Base-by-base conservation (phyloP, 2,113 vertebrate genomes). In the Festucalex cinctus region DNA sequence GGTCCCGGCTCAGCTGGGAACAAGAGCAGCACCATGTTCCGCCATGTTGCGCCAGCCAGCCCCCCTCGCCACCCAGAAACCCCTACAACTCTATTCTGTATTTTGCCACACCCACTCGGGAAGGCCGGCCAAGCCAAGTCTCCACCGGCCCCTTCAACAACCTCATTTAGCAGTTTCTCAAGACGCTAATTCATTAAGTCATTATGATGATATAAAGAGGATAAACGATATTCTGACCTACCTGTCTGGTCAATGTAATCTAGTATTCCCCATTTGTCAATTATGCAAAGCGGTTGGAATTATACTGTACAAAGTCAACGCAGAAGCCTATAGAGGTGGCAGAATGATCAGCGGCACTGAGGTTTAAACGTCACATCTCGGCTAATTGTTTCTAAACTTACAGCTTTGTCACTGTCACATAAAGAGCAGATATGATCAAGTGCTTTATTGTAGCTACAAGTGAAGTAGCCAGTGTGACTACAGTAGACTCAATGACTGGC, bases 1-100 rank as follows among this genome's bases (percentile, higher is more conserved):
- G 87, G 88, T 88, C 83, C 77, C 79, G 82, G 76, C 77, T 79
- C 71, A 48, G 84, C 81, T 86, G 86, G 86, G 84, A 86, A 83
- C 78, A 78, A 66, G 64, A 86, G 77, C 82, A 83, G 67, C 68
- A 17, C 70, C 28, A 9, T 46, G 61, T 65, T 76, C 65, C 73
- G 65, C 72, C 51, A 12, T 35, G 70, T 51, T 62, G 60, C 79
- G 80, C 80, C 85, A 82, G 73, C 13, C 9, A 64, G 49, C 20
- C 71, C 70, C 53, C 43, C 39, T 63, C 28, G n/a, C 36, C 37
- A 68, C 71, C 65, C 56, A 3, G 60, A 64, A 66, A 54, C 57
- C 61, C 28, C 70, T 70, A 80, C 77, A 79, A 76, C 80, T 81
- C 63, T 63, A 76, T 81, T 74, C 77, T 65, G 65, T 63, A 63